Percentiles rank a stretch among this genome's conserved stretches.
Conservation (phyloP, 2,888 invertebrate species). For the Drosophila nr. perissopoda region DNA sequence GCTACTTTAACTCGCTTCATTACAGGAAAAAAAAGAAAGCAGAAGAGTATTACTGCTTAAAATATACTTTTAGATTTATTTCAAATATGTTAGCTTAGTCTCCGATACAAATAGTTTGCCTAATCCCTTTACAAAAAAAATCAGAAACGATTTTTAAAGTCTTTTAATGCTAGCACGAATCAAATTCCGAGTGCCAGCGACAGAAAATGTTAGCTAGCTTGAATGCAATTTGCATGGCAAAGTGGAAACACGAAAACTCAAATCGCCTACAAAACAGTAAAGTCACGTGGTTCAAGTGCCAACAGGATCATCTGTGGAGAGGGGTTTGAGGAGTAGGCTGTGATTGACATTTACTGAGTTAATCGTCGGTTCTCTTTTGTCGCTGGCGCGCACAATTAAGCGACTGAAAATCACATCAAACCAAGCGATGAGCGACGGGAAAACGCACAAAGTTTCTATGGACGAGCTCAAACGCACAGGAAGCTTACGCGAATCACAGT, state of each 20-base stretch:
- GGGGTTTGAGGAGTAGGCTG: background rate
- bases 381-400: slow-evolving; percentile 65
- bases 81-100: background rate
- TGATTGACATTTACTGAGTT: slow-evolving; percentile 17
- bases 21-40: background rate
- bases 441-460: slow-evolving; percentile 9
- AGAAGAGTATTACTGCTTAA: background rate
- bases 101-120: background rate
- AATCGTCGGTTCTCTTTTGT: slow-evolving; percentile 38
- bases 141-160: background rate
- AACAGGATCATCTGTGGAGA: background rate
- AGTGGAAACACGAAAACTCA: slow-evolving; percentile 2
- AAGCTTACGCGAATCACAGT: background rate
- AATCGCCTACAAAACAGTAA: slow-evolving; percentile 1
- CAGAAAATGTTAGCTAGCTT: background rate
- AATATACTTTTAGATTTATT: background rate
- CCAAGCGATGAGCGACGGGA: slow-evolving; percentile 20
- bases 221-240: slow-evolving; percentile 18
- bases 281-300: slow-evolving; percentile 8
- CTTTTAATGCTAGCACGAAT: slow-evolving; percentile 1
- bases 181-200: slow-evolving; percentile 3
- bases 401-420: slow-evolving; percentile 50
- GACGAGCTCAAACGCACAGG: background rate
- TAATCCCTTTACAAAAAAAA: background rate
- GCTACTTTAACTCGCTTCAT: background rate